Conservation (phyloP, 2,888 invertebrate genomes). For the Philonicus albiceps region DNA sequence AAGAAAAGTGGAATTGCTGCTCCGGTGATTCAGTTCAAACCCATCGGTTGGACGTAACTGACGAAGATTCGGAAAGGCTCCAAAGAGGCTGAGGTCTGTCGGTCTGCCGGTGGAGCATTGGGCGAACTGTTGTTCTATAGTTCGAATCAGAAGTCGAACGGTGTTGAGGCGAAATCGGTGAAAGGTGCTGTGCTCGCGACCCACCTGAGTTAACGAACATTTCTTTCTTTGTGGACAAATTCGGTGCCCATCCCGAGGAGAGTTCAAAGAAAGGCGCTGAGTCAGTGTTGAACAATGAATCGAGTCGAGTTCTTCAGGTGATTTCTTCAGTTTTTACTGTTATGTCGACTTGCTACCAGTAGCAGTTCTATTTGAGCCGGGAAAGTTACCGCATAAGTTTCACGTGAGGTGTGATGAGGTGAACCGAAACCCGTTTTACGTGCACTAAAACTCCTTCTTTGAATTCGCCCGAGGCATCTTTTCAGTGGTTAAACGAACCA, state of each 20-base stretch:
- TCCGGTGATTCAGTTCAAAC: slow-evolving; percentile 44
- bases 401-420: neutral
- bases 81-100: neutral
- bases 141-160: neutral
- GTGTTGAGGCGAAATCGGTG: neutral
- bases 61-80: slow-evolving; percentile 12
- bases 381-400: neutral
- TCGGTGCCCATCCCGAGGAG: slow-evolving; percentile 7
- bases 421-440: neutral
- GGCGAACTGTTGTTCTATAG: neutral
- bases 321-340: slow-evolving; percentile 33
- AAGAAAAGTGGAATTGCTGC: slow-evolving; percentile 1
- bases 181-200: neutral
- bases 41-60: slow-evolving; percentile 44
- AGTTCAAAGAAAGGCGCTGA: slow-evolving; percentile 12
- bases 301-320: slow-evolving; percentile 37
- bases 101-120: neutral
- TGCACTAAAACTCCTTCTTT: neutral
- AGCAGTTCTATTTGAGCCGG: neutral
- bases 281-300: slow-evolving; percentile 13
- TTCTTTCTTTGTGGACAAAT: neutral
- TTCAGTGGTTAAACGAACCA: neutral
- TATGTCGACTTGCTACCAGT: slow-evolving; percentile 7
- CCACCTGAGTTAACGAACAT: neutral
- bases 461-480: neutral